Conservation (phyloP, 2,113 vertebrate genomes). For the Chloropsis hardwickii region DNA sequence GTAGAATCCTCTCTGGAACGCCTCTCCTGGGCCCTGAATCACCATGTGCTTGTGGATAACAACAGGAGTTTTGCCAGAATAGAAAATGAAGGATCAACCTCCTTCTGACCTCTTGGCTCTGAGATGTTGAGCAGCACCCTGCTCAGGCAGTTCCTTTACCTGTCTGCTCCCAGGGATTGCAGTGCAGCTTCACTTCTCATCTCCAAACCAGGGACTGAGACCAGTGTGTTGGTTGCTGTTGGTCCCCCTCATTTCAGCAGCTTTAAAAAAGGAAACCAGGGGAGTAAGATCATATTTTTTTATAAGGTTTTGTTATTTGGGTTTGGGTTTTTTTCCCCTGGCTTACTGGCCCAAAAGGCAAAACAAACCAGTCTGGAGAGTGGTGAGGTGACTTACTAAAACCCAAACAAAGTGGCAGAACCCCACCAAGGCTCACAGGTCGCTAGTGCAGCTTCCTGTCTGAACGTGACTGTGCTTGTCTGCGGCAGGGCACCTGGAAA, state of each 20-base stretch:
- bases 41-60: not conserved
- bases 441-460: not conserved
- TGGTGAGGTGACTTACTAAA: not conserved
- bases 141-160: not conserved
- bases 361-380: slow-evolving; percentile 53
- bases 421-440: not conserved
- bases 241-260: not conserved
- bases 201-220: not conserved
- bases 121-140: not conserved
- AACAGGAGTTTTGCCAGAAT: not conserved
- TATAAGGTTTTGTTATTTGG: not conserved
- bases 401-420: not conserved
- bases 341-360: slow-evolving; percentile 15
- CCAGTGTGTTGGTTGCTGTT: not conserved
- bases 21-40: not conserved
- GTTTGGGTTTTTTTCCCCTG: not conserved
- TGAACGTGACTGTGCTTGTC: not conserved
- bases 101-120: not conserved
- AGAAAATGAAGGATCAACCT: not conserved
- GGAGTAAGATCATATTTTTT: not conserved
- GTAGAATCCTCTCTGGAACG: not conserved
- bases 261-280: not conserved
- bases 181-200: not conserved
- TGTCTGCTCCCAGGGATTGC: not conserved
- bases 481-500: not conserved